phyloP scores from a whole-genome alignment of 2,113 vertebrate genomes.

The Otis tarda region DNA sequence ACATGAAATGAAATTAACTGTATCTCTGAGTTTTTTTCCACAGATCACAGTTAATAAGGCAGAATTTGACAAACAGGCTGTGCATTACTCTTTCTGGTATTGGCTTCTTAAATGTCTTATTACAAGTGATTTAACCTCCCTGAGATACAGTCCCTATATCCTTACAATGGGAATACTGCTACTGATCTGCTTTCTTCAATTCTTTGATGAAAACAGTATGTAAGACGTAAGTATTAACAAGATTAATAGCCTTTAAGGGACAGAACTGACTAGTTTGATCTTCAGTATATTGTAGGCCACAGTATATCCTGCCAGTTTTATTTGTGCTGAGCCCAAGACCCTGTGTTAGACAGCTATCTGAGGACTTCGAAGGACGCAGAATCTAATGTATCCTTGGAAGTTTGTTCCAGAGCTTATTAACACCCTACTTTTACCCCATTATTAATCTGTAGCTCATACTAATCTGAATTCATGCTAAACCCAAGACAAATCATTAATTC shows the following conservation, averaged over 20 bases:
- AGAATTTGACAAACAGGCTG: neutral
- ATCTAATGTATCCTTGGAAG: neutral
- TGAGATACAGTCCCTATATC: neutral
- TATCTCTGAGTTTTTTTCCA: neutral
- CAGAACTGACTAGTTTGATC: neutral
- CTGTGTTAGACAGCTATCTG: neutral
- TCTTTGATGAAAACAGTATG: neutral
- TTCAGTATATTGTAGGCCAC: neutral
- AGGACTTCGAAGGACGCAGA: neutral
- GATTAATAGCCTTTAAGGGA: neutral
- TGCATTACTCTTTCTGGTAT: neutral
- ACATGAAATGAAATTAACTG: neutral
- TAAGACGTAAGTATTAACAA: neutral
- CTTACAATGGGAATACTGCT: neutral
- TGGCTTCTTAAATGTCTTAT: neutral
- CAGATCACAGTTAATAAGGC: neutral
- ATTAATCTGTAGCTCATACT: slow-evolving; percentile 14
- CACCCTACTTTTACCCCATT: neutral
- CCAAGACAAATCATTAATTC: slow-evolving; percentile 1
- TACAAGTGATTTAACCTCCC: neutral
- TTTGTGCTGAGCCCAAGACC: neutral
- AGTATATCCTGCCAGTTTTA: neutral
- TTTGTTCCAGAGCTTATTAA: neutral
- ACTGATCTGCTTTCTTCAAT: neutral
- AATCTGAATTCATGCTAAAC: slow-evolving; percentile 27